Percentiles rank a stretch among this genome's conserved stretches.
Conservation (phyloP, 2,797 vertebrate species). For the Hybognathus amarus region DNA sequence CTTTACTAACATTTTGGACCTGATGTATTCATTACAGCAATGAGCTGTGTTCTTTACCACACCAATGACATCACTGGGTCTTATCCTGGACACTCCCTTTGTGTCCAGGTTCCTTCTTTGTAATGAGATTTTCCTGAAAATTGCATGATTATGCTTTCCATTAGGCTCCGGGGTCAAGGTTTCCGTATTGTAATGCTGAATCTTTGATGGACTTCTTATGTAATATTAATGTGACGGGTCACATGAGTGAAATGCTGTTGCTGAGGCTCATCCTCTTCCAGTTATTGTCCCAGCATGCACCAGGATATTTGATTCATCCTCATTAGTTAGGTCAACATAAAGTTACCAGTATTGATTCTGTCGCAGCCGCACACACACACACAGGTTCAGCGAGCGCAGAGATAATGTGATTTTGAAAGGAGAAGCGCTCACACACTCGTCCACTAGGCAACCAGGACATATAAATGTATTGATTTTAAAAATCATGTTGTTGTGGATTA, state of each 20-base stretch:
- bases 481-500: constrained; percentile 9
- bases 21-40: too few species aligned
- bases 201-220: not conserved
- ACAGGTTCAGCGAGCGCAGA: not conserved
- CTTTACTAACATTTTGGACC: not conserved
- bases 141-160: not conserved
- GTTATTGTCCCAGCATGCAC: constrained; percentile 3
- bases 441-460: not conserved
- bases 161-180: not conserved
- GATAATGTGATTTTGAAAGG: not conserved
- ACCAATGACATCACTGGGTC: not conserved
- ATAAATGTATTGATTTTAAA: constrained; percentile 8
- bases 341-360: constrained; percentile 60
- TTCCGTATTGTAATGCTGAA: not conserved
- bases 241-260: not conserved
- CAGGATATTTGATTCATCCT: constrained; percentile 43
- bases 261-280: not conserved
- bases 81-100: not conserved
- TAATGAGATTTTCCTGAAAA: not conserved
- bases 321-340: constrained; percentile 57
- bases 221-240: constrained; percentile 41
- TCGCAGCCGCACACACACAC: not conserved
- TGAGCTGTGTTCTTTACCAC: too few species aligned
- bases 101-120: not conserved
- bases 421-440: not conserved